Conservation (phyloP, 2,888 invertebrate species). For the Carpatolechia fugitivella region DNA sequence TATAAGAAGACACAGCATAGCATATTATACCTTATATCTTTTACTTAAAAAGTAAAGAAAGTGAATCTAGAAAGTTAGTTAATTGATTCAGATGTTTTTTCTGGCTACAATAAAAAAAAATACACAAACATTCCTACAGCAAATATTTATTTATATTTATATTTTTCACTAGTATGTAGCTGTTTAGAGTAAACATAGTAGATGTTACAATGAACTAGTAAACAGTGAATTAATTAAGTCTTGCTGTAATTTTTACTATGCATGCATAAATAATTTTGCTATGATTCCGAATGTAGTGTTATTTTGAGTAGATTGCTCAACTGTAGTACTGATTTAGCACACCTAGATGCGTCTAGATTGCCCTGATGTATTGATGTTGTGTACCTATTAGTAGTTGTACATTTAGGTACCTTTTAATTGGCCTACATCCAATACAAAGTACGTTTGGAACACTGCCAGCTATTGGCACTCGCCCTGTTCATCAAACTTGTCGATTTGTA, state of each 20-base stretch:
- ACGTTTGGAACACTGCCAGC: slow-evolving; percentile 67
- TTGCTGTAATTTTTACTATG: background rate
- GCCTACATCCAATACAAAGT: slow-evolving; percentile 78
- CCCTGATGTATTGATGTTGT: slow-evolving; percentile 63
- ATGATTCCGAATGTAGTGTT: background rate
- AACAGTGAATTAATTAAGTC: background rate
- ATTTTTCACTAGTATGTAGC: too few species aligned
- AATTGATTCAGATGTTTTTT: too few species aligned
- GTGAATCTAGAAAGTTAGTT: too few species aligned
- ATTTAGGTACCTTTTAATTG: slow-evolving; percentile 73
- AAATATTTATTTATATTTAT: too few species aligned
- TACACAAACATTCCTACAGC: too few species aligned
- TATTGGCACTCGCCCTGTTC: slow-evolving; percentile 70
- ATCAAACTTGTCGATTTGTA: slow-evolving; percentile 73
- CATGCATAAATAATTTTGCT: slow-evolving; percentile 2
- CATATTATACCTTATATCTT: too few species aligned
- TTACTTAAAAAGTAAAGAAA: too few species aligned
- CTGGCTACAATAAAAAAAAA: too few species aligned
- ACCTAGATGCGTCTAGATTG: slow-evolving; percentile 60
- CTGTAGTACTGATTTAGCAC: slow-evolving; percentile 56
- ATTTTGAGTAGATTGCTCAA: slow-evolving; percentile 38
- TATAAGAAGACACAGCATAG: too few species aligned
- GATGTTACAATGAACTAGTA: background rate
- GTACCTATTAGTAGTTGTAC: slow-evolving; percentile 46
- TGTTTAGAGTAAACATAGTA: background rate